Evolutionary conservation across 1,140 invertebrate genomes (phyloP), one percentile per base, ranked within the genome.

Genomic region (Bombus polaris): DNA sequence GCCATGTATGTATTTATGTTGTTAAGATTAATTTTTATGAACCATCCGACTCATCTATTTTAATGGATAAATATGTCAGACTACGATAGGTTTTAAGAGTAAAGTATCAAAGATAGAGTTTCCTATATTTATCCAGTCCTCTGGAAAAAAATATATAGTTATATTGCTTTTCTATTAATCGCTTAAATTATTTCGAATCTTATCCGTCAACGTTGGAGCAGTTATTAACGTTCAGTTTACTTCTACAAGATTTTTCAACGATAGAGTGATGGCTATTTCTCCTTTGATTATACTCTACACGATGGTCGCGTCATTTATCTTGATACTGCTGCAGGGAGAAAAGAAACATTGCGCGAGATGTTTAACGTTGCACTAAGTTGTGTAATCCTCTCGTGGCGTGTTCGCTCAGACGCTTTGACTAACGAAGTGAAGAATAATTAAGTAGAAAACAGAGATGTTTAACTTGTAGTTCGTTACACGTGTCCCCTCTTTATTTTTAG

Each of bases 351-450:
- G 62, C 62, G 47, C 47, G 65, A 22, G 57, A 32, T 37, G 47
- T 53, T 53, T 53, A 53, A 53, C 47, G 42, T 82, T 65, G 42
- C 32, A 47, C 42, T 32, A 44, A 3, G 8, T 84, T 84, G 75
- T 66, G 28, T 79, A 84, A 84, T n/a, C 3, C 12, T 28, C 28
- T n/a, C 32, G 15, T 44, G 71, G 35, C 32, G 42, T 39, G 53
- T n/a, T 47, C 53, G 57, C 42, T 35, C 32, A 66, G 72, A 71
- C 65, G 39, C 37, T 84, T 47, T 44, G 47, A 13, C 65, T 78
- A 78, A 84, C 75, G 47, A 71, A 84, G 37, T n/a, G 53, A 22
- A 78, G 68, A 78, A 70, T 39, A 70, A 84, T 84, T 78, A 78
- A 71, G 15, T 78, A 42, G 75, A 77, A 57, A 82, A 57, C 77